Evolutionary conservation across 2,888 invertebrate genomes (phyloP).

Genomic region (Morpho helenor): DNA sequence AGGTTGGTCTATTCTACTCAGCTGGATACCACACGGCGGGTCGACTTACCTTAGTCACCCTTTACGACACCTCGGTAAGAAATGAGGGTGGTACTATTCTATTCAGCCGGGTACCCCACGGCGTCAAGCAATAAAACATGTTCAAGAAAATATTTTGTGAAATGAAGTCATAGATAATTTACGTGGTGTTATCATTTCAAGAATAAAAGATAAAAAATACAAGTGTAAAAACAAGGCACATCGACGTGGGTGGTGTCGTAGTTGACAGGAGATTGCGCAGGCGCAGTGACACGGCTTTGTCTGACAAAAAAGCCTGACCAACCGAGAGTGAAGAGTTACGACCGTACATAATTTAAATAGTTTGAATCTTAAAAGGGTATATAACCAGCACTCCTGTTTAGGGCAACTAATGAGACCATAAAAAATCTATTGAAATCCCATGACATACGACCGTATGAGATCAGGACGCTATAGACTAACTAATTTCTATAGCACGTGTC

Average conservation of each 20-base stretch:
- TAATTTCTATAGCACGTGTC: slow-evolving; percentile 1
- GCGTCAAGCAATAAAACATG: not conserved
- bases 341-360: slow-evolving; percentile 10
- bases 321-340: slow-evolving; percentile 13
- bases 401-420: slow-evolving; percentile 3
- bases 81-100: no score
- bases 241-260: slow-evolving; percentile 48
- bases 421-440: slow-evolving; percentile 3
- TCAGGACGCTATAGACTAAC: not conserved
- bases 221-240: slow-evolving; percentile 21
- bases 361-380: slow-evolving; percentile 4
- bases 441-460: not conserved
- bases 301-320: slow-evolving; percentile 33
- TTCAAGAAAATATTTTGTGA: not conserved
- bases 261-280: slow-evolving; percentile 35
- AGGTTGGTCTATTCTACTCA: no score
- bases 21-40: no score
- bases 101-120: no score
- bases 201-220: slow-evolving; percentile 1
- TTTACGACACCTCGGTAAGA: no score
- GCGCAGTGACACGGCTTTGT: slow-evolving; percentile 45
- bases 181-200: not conserved
- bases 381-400: not conserved
- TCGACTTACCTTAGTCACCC: no score
- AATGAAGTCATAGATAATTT: not conserved